phyloP scores from a whole-genome alignment of 2,888 invertebrate species.

The Tryphoninae sp. region DNA sequence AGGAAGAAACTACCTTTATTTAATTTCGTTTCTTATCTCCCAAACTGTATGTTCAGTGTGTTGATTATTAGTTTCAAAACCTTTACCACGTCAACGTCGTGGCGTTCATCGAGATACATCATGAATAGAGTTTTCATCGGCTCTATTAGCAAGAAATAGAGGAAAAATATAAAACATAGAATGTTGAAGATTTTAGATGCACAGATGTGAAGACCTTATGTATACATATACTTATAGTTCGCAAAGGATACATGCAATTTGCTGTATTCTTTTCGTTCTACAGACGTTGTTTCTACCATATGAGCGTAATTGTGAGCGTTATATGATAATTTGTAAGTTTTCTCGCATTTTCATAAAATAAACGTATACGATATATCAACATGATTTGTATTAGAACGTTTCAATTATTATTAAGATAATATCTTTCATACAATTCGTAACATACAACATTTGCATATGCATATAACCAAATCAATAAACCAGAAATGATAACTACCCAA shows the following conservation, averaged over 20 bases:
- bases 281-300: slow-evolving; percentile 54
- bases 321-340: slow-evolving; percentile 63
- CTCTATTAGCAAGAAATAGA: slow-evolving; percentile 6
- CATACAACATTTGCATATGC: background rate
- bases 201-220: slow-evolving; percentile 57
- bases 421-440: background rate
- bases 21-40: background rate
- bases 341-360: slow-evolving; percentile 66
- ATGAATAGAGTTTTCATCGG: background rate
- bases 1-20: slow-evolving; percentile 9
- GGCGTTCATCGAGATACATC: slow-evolving; percentile 12
- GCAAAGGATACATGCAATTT: slow-evolving; percentile 71
- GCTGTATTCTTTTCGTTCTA: slow-evolving; percentile 70
- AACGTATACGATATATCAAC: slow-evolving; percentile 57
- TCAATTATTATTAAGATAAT: background rate
- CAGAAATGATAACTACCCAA: background rate
- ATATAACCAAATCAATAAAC: background rate
- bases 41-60: slow-evolving; percentile 12
- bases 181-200: slow-evolving; percentile 44
- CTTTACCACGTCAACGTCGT: background rate
- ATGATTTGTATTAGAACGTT: slow-evolving; percentile 9
- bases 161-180: slow-evolving; percentile 53
- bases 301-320: slow-evolving; percentile 54
- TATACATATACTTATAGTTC: slow-evolving; percentile 65
- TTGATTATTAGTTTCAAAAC: slow-evolving; percentile 5